Conservation (phyloP, 2,113 vertebrate species). For the Hoplias malabaricus region DNA sequence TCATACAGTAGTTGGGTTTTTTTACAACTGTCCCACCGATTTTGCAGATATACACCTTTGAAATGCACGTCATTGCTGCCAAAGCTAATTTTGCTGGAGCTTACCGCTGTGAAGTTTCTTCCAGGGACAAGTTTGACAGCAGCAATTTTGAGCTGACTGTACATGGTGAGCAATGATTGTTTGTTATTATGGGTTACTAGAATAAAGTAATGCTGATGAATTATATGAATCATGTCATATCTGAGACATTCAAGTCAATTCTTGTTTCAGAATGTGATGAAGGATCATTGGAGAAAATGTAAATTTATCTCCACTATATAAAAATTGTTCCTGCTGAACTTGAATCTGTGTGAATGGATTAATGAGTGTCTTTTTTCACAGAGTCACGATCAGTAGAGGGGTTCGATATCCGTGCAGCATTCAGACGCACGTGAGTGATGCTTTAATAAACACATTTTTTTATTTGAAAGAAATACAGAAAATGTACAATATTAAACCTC, state of each 20-base stretch:
- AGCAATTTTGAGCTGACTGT: slow-evolving; percentile 89
- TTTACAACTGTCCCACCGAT: not conserved
- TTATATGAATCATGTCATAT: not conserved
- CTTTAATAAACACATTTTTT: too few relatives aligned
- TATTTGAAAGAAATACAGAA: too few relatives aligned
- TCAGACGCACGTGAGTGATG: slow-evolving; percentile 89
- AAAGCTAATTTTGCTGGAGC: slow-evolving; percentile 85
- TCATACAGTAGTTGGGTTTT: too few relatives aligned
- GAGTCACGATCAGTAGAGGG: slow-evolving; percentile 78
- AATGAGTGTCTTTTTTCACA: slow-evolving; percentile 55
- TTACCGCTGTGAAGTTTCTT: slow-evolving; percentile 92
- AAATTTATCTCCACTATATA: too few relatives aligned
- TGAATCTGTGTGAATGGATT: too few relatives aligned
- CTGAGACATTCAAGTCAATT: not conserved
- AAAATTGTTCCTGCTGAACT: too few relatives aligned
- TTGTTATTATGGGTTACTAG: too few relatives aligned
- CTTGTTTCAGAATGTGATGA: too few relatives aligned
- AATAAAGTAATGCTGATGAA: too few relatives aligned
- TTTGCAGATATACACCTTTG: slow-evolving; percentile 86
- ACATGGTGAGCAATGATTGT: slow-evolving; percentile 78
- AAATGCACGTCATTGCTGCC: slow-evolving; percentile 87
- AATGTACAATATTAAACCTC: too few relatives aligned
- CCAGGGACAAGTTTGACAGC: slow-evolving; percentile 96
- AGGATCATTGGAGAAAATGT: too few relatives aligned
- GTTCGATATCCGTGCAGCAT: slow-evolving; percentile 89